Conservation (phyloP, 2,888 invertebrate genomes). For the Stegana nigrithorax region DNA sequence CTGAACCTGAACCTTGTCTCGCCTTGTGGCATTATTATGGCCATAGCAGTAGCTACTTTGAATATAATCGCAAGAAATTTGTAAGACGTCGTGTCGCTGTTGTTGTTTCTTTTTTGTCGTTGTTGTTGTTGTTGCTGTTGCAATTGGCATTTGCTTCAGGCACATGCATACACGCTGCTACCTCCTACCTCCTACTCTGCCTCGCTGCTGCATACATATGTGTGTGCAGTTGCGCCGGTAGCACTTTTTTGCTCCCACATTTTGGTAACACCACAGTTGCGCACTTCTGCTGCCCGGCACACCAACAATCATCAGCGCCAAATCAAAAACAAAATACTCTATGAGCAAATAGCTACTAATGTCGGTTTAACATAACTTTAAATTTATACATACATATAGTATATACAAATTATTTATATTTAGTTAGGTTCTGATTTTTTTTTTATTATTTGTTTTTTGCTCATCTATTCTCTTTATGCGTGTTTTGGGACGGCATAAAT, state of each 20-base stretch:
- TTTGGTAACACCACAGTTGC: no score
- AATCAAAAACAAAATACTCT: no score
- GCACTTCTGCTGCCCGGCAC: no score
- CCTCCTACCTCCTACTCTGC: neutral
- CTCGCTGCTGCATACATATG: slow-evolving; percentile 1
- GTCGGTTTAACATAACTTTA: no score
- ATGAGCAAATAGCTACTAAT: no score
- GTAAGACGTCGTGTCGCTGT: slow-evolving; percentile 18
- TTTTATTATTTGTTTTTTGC: neutral
- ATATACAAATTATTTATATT: no score
- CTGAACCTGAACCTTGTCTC: neutral
- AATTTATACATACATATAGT: no score
- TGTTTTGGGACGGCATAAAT: slow-evolving; percentile 19
- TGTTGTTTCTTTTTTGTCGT: slow-evolving; percentile 4
- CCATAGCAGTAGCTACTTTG: slow-evolving; percentile 29
- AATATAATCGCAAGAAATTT: slow-evolving; percentile 31
- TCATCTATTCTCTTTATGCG: neutral
- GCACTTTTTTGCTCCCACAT: neutral
- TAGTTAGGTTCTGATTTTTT: neutral
- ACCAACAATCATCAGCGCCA: no score
- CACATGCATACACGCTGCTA: neutral
- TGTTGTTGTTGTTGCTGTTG: slow-evolving; percentile 11
- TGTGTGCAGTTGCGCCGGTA: neutral
- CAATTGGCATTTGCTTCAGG: neutral
- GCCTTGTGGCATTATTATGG: neutral